These are phyloP conservation scores for Mobula birostris DNA, from an alignment of 2,113 vertebrate species.

Conservation along the genomic window DNA sequence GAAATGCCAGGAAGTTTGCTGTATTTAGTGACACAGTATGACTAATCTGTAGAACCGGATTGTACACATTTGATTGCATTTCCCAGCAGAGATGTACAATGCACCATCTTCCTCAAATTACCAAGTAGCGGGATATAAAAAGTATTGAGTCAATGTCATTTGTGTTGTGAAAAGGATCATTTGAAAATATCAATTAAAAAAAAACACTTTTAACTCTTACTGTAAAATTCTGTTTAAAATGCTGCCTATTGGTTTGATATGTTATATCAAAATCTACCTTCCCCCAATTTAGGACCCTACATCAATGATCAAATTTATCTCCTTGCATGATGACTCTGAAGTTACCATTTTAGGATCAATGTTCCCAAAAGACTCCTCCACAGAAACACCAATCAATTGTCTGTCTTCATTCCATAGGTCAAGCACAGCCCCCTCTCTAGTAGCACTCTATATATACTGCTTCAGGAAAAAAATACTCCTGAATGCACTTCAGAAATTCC, in stretches of 20 bases:
- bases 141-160: slow-evolving; percentile 48
- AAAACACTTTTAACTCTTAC: not conserved
- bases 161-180: slow-evolving; percentile 43
- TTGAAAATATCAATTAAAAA: not conserved
- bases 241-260: not conserved
- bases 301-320: no score
- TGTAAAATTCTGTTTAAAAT: not conserved
- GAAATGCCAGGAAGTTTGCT: slow-evolving; percentile 45
- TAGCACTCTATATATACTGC: no score
- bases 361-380: no score
- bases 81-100: slow-evolving; percentile 56
- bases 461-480: no score
- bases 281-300: no score
- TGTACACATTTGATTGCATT: slow-evolving; percentile 55
- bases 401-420: no score
- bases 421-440: no score
- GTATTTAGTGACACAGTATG: slow-evolving; percentile 51
- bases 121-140: slow-evolving; percentile 56
- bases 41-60: slow-evolving; percentile 56
- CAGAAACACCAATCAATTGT: no score
- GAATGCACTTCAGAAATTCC: no score
- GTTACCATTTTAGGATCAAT: no score
- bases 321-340: no score
- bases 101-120: slow-evolving; percentile 55
- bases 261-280: not conserved